Percentiles rank a stretch among this genome's conserved stretches.
Evolutionary conservation across 2,797 vertebrate species (phyloP).

Genomic region (Hylomyscus alleni): DNA sequence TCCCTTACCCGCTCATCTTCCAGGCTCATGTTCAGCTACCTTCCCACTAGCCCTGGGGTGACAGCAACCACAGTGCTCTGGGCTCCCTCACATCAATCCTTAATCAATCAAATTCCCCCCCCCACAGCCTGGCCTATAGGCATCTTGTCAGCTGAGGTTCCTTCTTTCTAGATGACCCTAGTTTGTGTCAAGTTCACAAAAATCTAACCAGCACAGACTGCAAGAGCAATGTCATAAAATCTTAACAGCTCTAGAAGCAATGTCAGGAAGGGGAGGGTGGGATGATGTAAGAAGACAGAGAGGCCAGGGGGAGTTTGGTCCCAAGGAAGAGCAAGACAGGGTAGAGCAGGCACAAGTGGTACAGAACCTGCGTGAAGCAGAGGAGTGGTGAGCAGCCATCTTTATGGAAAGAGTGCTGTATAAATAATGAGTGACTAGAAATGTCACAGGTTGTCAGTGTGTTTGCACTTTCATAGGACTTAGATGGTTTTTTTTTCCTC

Average conservation of each 20-base stretch:
- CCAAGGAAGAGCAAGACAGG: neutral
- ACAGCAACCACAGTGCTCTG: neutral
- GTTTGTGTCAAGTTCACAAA: neutral
- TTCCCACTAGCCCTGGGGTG: neutral
- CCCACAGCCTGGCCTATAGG: neutral
- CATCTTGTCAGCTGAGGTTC: neutral
- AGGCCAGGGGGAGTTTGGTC: neutral
- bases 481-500: conserved; percentile 20
- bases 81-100: neutral
- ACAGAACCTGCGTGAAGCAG: neutral
- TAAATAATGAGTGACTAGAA: neutral
- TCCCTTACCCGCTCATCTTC: neutral
- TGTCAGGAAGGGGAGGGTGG: neutral
- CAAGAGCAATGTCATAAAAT: neutral
- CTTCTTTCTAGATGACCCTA: neutral
- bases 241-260: neutral
- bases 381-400: neutral
- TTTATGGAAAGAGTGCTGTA: neutral
- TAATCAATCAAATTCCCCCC: neutral
- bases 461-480: neutral
- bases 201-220: neutral
- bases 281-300: neutral
- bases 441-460: neutral
- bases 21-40: neutral
- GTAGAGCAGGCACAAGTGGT: neutral